These are phyloP conservation scores for Drosophila falleni DNA, from an alignment of 2,888 invertebrate genomes.

Conservation along the genomic window DNA sequence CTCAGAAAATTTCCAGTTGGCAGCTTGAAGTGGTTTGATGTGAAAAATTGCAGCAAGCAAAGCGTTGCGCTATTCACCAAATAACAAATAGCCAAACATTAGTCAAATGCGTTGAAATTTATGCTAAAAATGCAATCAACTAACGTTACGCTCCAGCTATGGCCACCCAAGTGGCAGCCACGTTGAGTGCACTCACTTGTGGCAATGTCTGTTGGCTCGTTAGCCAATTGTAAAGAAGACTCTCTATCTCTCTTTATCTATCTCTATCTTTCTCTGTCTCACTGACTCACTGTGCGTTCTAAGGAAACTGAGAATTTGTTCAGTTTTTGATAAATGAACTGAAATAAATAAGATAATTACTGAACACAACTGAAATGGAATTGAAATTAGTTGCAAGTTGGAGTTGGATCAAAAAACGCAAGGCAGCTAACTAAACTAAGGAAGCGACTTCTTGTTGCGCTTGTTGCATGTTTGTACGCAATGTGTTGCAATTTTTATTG, in stretches of 20 bases:
- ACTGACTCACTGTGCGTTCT: slow-evolving; percentile 19
- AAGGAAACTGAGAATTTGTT: slow-evolving; percentile 71
- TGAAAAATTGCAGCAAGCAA: slow-evolving; percentile 59
- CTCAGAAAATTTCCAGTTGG: slow-evolving; percentile 34
- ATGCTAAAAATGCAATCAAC: slow-evolving; percentile 79
- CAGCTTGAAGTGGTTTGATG: slow-evolving; percentile 32
- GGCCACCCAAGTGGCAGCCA: slow-evolving; percentile 68
- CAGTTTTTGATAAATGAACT: slow-evolving; percentile 71
- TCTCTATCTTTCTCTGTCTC: background rate
- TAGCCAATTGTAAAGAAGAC: slow-evolving; percentile 12
- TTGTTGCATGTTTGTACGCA: slow-evolving; percentile 77
- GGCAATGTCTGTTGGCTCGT: slow-evolving; percentile 48
- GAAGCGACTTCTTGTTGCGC: slow-evolving; percentile 2
- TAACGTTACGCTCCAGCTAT: slow-evolving; percentile 70
- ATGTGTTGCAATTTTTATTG: slow-evolving; percentile 80
- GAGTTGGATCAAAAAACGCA: slow-evolving; percentile 21
- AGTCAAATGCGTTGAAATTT: slow-evolving; percentile 80
- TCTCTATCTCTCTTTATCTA: background rate
- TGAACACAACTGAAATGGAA: slow-evolving; percentile 17
- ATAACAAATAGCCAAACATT: slow-evolving; percentile 74
- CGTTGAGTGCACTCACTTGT: slow-evolving; percentile 58
- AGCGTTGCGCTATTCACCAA: slow-evolving; percentile 41
- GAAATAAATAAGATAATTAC: slow-evolving; percentile 77
- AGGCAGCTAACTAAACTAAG: slow-evolving; percentile 1
- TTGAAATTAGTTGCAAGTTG: slow-evolving; percentile 20